These are phyloP conservation scores for Babylonia areolata DNA, from an alignment of 1,140 invertebrate species.

Conservation along the genomic window DNA sequence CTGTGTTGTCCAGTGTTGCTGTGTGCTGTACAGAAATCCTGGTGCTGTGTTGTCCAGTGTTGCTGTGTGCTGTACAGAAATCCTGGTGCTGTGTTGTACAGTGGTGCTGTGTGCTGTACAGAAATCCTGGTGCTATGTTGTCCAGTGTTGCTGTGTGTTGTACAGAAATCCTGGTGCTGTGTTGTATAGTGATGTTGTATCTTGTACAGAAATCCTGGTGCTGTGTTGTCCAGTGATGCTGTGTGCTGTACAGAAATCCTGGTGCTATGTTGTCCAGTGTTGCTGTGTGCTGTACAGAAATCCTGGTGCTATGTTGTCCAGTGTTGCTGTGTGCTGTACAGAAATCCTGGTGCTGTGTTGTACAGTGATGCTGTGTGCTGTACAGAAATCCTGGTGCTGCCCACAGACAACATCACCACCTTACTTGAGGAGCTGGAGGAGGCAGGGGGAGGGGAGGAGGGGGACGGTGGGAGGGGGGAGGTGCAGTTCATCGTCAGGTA, in stretches of 20 bases:
- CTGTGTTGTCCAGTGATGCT: neutral
- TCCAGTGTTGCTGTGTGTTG: no score
- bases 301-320: no score
- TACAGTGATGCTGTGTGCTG: neutral
- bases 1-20: no score
- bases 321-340: neutral
- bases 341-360: neutral
- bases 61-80: no score
- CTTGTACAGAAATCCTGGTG: neutral
- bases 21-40: no score
- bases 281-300: neutral
- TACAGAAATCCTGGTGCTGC: slow-evolving; percentile 28
- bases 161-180: no score
- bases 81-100: no score
- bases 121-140: no score
- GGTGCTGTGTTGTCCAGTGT: no score
- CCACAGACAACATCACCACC: neutral
- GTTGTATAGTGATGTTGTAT: neutral
- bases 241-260: neutral
- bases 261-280: neutral
- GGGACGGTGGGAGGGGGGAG: neutral
- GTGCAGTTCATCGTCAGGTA: neutral
- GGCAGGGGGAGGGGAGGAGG: neutral
- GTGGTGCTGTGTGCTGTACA: no score
- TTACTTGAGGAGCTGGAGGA: neutral